Evolutionary conservation across 2,888 invertebrate species (phyloP), one percentile per base, ranked within the genome.

Genomic region (Scaptomyza tumidula): DNA sequence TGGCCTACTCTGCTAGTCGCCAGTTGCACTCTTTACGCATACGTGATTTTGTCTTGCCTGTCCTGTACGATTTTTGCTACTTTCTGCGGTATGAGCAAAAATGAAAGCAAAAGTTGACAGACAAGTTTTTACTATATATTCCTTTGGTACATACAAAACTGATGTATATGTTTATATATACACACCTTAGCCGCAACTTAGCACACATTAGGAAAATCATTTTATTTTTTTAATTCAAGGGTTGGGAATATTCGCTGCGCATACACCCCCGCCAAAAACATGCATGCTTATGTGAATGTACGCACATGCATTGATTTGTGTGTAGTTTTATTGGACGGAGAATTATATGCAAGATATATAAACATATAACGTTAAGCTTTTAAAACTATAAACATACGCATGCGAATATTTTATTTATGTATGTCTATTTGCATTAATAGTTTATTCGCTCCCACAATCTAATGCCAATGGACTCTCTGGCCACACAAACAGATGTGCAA

Each of bases 51-150:
- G 62, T 66, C 55, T 58, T 37, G 65, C 58, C 61, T 82, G 69
- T 67, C 37, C 66, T 67, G 65, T 77, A 67, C 63, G 70, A 80
- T 70, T 77, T 87, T 76, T 71, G 75, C 78, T 66, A 77, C 82
- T 78, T 60, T 76, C 60, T 71, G 67, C 49, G 56, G 73, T 60
- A 64, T 68, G 73, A 37, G 67, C 60, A 72, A 75, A 78, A 89
- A 88, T 78, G 90, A 90, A 90, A 90, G 90, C 90, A 90, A 90
- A 90, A 90, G 90, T 90, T 87, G 89, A 81, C 79, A 79, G 81
- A 88, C 90, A 78, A 83, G 88, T 88, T 88, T 82, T 75, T 71
- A 63, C 50, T 78, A 68, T 57, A 77, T 57, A 62, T 67, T 65
- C 33, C 49, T 69, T 68, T 52, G 52, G 44, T 31, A 33, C 44